Evolutionary conservation across 23 tunicate genomes (phyloP).

Genomic region (Trididemnum nubilum): DNA sequence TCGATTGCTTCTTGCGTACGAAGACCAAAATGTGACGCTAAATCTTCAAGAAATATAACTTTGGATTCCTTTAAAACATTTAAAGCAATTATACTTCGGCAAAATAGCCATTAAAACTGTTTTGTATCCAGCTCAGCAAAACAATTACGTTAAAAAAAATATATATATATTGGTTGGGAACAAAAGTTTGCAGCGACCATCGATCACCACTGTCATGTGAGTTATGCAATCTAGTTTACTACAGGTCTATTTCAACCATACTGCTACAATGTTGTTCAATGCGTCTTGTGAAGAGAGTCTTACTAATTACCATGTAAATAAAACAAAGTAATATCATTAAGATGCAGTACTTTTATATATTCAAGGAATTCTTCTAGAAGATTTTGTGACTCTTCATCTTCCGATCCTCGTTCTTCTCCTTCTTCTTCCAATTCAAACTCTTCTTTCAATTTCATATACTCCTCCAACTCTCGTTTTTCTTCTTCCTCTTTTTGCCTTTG

Average conservation of each 20-base stretch:
- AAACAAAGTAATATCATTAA: too few relatives aligned
- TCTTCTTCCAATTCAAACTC: slow-evolving; percentile 76
- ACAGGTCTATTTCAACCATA: too few relatives aligned
- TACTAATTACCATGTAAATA: too few relatives aligned
- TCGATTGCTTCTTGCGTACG: slow-evolving; percentile 86
- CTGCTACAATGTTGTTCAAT: too few relatives aligned
- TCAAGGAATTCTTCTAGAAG: slow-evolving; percentile 65
- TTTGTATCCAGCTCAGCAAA: too few relatives aligned
- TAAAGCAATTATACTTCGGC: background rate
- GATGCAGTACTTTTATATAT: slow-evolving; percentile 81
- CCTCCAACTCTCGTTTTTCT: slow-evolving; percentile 81
- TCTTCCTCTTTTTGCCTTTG: slow-evolving; percentile 54
- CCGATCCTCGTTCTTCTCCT: slow-evolving; percentile 50
- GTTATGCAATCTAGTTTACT: too few relatives aligned
- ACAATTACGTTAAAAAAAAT: too few relatives aligned
- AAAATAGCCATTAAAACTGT: too few relatives aligned
- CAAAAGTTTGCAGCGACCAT: background rate
- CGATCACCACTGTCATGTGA: too few relatives aligned
- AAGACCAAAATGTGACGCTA: slow-evolving; percentile 93
- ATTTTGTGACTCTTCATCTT: slow-evolving; percentile 46
- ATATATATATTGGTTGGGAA: too few relatives aligned
- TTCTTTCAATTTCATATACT: slow-evolving; percentile 70
- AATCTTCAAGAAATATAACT: slow-evolving; percentile 84
- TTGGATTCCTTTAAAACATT: slow-evolving; percentile 54
- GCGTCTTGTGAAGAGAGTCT: too few relatives aligned